Conservation (phyloP, 2,797 vertebrate species). For the Cynopterus sphinx region DNA sequence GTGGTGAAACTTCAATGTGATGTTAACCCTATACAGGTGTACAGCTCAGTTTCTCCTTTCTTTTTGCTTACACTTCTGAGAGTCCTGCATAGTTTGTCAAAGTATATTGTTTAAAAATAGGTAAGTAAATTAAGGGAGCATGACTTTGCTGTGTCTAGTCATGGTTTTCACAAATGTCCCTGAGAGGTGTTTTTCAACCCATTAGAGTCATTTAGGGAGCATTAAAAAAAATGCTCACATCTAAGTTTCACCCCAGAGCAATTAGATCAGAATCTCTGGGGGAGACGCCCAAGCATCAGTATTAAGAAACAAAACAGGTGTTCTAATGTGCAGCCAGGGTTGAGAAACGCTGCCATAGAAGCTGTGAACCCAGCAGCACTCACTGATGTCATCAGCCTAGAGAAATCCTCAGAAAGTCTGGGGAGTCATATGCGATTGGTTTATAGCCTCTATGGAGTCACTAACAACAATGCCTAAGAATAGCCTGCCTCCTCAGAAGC, state of each 20-base stretch:
- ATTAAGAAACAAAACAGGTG: not conserved
- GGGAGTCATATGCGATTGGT: not conserved
- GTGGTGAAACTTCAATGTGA: not conserved
- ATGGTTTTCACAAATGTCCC: not conserved
- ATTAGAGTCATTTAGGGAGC: not conserved
- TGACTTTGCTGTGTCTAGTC: not conserved
- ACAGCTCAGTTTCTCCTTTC: not conserved
- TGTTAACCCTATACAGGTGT: not conserved
- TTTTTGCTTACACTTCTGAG: not conserved
- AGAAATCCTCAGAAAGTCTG: not conserved
- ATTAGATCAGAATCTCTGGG: not conserved
- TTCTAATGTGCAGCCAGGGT: not conserved
- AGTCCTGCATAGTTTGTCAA: not conserved
- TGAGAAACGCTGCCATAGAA: not conserved
- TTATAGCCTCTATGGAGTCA: not conserved
- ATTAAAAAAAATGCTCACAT: not conserved
- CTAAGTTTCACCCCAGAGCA: not conserved
- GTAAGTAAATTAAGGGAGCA: not conserved
- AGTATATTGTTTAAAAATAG: conserved; percentile 9
- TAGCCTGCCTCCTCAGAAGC: not conserved
- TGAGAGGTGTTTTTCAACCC: not conserved
- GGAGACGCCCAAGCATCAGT: not conserved
- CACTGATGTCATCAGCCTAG: not conserved
- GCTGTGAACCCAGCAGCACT: not conserved
- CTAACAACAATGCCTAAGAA: not conserved